Base-by-base conservation (phyloP, 2,797 vertebrate genomes). In the Echeneis naucrates region DNA sequence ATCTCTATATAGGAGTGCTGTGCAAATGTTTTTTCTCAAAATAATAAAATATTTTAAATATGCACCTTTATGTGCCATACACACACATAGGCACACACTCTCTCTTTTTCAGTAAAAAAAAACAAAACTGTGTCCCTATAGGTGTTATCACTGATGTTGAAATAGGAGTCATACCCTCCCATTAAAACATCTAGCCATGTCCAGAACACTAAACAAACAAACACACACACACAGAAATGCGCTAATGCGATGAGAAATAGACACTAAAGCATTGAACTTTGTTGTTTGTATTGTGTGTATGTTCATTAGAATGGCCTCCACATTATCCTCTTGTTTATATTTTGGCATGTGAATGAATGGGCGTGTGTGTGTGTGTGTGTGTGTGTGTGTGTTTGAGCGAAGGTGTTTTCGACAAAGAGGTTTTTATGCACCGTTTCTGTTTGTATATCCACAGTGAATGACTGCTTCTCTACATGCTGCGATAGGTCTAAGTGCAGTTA, bases 121-220 rank as follows among this genome's bases (percentile, higher is more conserved):
- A n/a, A n/a, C n/a, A n/a, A n/a, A 56, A 48, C 24, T 5, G 8
- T 47, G 44, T 26, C 17, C 6, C 30, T 44, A 5, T 53, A 24
- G 26, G 3, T n/a, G 13, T 50, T 11, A 30, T 35, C 16, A 3
- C 57, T n/a, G n/a, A n/a, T n/a, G n/a, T n/a, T n/a, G n/a, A n/a
- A n/a, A n/a, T n/a, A n/a, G n/a, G n/a, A n/a, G n/a, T 27, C 16
- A 53, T 30, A 67, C 10, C 38, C 19, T 35, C 11, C 37, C 50
- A 55, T 48, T 45, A 40, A 33, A 76, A 5, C 32, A 86, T 87
- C 86, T 89, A 91, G 91, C 90, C 92, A 90, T 85, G 85, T 83
- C 21, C 1, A 44, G 21, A 9, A 55, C 13, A 44, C 16, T 16
- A 47, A 37, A 54, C 9, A 47, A 23, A 51, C 42, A 50, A 9